phyloP scores from a whole-genome alignment of 2,113 vertebrate genomes.

The Pygoscelis adeliae region DNA sequence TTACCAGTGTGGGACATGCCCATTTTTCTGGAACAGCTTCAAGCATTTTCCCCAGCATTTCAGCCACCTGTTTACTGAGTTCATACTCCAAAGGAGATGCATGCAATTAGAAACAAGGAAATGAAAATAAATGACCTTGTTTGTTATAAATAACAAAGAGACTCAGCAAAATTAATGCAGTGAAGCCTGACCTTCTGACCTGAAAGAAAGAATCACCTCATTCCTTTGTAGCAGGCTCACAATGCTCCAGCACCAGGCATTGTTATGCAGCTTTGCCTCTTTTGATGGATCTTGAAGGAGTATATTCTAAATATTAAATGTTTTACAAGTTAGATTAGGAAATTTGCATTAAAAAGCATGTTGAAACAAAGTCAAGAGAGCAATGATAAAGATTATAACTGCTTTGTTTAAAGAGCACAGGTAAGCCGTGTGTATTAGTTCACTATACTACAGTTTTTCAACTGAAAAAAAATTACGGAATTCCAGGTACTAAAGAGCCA shows the following conservation, averaged over 20 bases:
- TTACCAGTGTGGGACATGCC: conserved; percentile 70
- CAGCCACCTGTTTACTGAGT: conserved; percentile 82
- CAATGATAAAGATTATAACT: conserved; percentile 10
- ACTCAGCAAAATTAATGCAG: conserved; percentile 79
- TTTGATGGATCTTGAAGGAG: conserved; percentile 64
- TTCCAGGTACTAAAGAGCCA: conserved; percentile 2
- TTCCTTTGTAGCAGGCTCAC: conserved; percentile 73
- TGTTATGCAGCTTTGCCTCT: conserved; percentile 68
- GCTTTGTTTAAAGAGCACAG: conserved; percentile 30
- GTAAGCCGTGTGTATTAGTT: neutral
- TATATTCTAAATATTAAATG: conserved; percentile 77
- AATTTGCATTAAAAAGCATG: conserved; percentile 61
- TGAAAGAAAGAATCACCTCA: conserved; percentile 73
- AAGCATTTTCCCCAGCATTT: conserved; percentile 69
- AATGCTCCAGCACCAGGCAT: conserved; percentile 66
- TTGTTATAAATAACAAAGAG: conserved; percentile 83
- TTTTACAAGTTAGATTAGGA: conserved; percentile 74
- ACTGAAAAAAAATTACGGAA: neutral
- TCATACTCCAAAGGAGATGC: conserved; percentile 76
- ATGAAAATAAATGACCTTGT: conserved; percentile 85
- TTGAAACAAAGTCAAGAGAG: conserved; percentile 51
- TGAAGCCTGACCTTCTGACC: conserved; percentile 79
- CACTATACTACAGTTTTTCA: neutral
- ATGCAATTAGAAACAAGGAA: conserved; percentile 79
- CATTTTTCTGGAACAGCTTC: conserved; percentile 72